A percentile compares a stretch with the other conserved stretches of the same genome.
phyloP scores from a whole-genome alignment of 1,140 invertebrate genomes.

The Oreohelix idahoensis region DNA sequence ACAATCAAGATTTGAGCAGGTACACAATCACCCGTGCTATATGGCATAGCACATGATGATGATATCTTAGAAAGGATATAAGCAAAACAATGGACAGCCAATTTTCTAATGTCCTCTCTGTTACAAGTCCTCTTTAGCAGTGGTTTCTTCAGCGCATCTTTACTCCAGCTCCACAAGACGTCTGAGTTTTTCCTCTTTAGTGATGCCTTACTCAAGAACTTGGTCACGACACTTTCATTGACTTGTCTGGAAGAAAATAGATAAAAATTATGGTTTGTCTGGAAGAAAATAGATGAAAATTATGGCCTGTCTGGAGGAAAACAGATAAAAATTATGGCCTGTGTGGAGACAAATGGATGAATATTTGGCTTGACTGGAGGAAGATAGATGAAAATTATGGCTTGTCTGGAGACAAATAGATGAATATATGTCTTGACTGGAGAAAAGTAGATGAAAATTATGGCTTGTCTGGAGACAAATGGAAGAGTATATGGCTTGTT shows the following conservation, averaged over 20 bases:
- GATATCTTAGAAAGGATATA: no score
- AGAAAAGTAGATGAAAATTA: no score
- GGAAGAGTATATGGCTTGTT: no score
- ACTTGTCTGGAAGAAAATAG: conserved; percentile 41
- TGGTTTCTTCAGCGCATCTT: conserved; percentile 55
- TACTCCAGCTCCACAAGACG: conserved; percentile 52
- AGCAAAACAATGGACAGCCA: conserved; percentile 48
- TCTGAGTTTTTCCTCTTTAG: conserved; percentile 53
- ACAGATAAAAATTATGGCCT: conserved; percentile 5
- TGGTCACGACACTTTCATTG: conserved; percentile 52
- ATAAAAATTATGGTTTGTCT: conserved; percentile 41
- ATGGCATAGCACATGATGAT: no score
- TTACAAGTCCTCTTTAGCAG: conserved; percentile 46
- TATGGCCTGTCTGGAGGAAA: conserved; percentile 42
- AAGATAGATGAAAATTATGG: background rate
- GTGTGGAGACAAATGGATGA: conserved; percentile 36
- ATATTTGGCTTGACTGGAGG: no score
- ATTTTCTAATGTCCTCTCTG: conserved; percentile 46
- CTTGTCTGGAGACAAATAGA: no score
- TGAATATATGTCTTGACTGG: no score
- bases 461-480: no score
- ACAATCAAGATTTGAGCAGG: no score
- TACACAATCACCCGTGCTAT: no score
- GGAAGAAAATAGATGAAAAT: background rate
- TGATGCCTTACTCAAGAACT: conserved; percentile 54